Evolutionary conservation across 2,888 invertebrate species (phyloP).

Genomic region (Volucella inflata): DNA sequence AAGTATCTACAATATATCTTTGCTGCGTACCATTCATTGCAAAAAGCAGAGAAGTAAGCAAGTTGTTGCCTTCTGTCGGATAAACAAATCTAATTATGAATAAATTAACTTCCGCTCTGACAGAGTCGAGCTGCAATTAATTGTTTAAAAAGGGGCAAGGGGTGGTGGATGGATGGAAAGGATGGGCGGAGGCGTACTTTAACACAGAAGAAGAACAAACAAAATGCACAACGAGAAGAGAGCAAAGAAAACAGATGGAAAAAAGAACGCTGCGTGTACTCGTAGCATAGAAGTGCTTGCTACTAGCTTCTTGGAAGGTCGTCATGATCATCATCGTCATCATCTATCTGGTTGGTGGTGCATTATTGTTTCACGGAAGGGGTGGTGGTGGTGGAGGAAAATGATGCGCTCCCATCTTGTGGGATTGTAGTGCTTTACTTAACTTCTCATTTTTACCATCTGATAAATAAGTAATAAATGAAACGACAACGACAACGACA

Average conservation of each 20-base stretch:
- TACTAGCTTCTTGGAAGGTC: constrained; percentile 44
- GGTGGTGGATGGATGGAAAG: background rate
- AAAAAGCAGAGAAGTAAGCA: constrained; percentile 27
- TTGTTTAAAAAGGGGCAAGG: constrained; percentile 25
- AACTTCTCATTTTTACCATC: constrained; percentile 49
- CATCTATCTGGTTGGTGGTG: constrained; percentile 21
- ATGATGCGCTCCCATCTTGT: background rate
- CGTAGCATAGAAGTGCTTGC: constrained; percentile 13
- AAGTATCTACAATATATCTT: constrained; percentile 14
- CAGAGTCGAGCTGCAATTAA: constrained; percentile 72
- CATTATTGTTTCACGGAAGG: constrained; percentile 22
- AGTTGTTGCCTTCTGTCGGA: constrained; percentile 69
- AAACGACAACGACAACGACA: constrained; percentile 64
- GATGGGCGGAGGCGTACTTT: background rate
- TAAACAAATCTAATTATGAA: constrained; percentile 75
- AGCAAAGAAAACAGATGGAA: background rate
- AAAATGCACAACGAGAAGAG: constrained; percentile 26
- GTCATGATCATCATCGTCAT: constrained; percentile 18
- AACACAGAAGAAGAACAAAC: constrained; percentile 21
- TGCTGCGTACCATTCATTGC: constrained; percentile 20
- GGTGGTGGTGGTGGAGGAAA: background rate
- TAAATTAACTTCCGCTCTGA: constrained; percentile 73
- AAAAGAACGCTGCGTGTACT: constrained; percentile 33
- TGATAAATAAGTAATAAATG: constrained; percentile 72
- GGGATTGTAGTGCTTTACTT: constrained; percentile 32